Evolutionary conservation across 1,140 invertebrate species (phyloP).

Genomic region (Orussus abietinus): DNA sequence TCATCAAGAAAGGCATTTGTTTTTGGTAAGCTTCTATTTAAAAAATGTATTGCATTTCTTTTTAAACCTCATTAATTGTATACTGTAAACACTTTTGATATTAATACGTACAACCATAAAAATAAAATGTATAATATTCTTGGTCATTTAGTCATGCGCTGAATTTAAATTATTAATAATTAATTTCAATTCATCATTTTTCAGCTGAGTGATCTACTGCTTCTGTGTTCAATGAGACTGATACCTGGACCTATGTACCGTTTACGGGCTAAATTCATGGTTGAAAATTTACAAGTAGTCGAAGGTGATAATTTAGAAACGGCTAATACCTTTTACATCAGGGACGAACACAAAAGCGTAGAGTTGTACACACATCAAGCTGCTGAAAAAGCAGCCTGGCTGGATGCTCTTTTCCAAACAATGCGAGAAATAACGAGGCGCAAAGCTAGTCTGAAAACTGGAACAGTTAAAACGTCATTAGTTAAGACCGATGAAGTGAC

Average conservation of each 20-base stretch:
- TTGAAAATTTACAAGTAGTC: slow-evolving; percentile 60
- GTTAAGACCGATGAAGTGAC: slow-evolving; percentile 67
- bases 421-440: slow-evolving; percentile 60
- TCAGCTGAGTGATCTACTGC: slow-evolving; percentile 68
- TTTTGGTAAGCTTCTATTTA: slow-evolving; percentile 64
- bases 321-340: slow-evolving; percentile 65
- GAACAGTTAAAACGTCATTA: slow-evolving; percentile 56
- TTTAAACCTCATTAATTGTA: slow-evolving; percentile 5
- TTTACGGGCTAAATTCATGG: slow-evolving; percentile 56
- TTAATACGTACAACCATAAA: no score
- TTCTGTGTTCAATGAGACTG: slow-evolving; percentile 56
- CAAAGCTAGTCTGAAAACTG: slow-evolving; percentile 55
- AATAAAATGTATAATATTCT: slow-evolving; percentile 6
- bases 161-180: slow-evolving; percentile 8
- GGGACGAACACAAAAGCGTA: slow-evolving; percentile 58
- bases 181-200: slow-evolving; percentile 26
- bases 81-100: slow-evolving; percentile 10
- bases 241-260: slow-evolving; percentile 58
- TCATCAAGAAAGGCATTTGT: slow-evolving; percentile 66
- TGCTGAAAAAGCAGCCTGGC: slow-evolving; percentile 65
- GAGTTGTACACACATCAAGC: slow-evolving; percentile 46
- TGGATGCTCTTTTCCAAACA: slow-evolving; percentile 60
- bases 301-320: slow-evolving; percentile 63
- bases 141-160: no score
- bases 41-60: slow-evolving; percentile 13